Evolutionary conservation across 2,888 invertebrate genomes (phyloP).

Genomic region (Monopis laevigella): DNA sequence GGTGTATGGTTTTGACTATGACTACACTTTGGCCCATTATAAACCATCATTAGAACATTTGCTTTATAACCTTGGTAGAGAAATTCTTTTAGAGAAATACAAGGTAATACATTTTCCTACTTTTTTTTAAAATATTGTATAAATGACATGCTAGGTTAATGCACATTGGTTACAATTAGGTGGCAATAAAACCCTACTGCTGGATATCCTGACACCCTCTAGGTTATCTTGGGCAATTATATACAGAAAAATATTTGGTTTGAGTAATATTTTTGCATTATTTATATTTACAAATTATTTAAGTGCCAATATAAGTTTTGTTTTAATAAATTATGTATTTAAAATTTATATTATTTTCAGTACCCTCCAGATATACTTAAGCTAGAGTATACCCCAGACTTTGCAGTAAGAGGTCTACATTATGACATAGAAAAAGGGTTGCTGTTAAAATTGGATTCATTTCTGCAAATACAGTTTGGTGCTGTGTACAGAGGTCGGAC

Average conservation of each 20-base stretch:
- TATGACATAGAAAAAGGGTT: slow-evolving; percentile 97
- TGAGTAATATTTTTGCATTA: too few species aligned
- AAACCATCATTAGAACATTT: slow-evolving; percentile 88
- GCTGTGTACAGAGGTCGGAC: slow-evolving; percentile 90
- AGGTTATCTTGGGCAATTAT: too few species aligned
- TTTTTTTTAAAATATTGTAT: too few species aligned
- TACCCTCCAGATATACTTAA: slow-evolving; percentile 87
- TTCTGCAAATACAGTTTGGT: slow-evolving; percentile 95
- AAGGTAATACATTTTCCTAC: too few species aligned
- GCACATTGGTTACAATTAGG: too few species aligned
- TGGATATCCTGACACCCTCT: too few species aligned
- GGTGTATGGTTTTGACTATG: slow-evolving; percentile 98
- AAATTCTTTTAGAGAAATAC: slow-evolving; percentile 85
- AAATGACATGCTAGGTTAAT: too few species aligned
- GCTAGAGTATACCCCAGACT: slow-evolving; percentile 89
- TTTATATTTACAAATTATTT: too few species aligned
- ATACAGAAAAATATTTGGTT: too few species aligned
- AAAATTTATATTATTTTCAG: slow-evolving; percentile 60
- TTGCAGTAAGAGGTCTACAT: slow-evolving; percentile 96
- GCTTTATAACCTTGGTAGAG: slow-evolving; percentile 89
- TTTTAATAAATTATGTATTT: not conserved
- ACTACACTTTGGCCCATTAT: slow-evolving; percentile 96
- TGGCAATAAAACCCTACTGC: too few species aligned
- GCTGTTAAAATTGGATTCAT: slow-evolving; percentile 93
- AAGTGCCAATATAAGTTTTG: not conserved